Evolutionary conservation across 2,888 invertebrate species (phyloP).

Genomic region (Aelia acuminata): DNA sequence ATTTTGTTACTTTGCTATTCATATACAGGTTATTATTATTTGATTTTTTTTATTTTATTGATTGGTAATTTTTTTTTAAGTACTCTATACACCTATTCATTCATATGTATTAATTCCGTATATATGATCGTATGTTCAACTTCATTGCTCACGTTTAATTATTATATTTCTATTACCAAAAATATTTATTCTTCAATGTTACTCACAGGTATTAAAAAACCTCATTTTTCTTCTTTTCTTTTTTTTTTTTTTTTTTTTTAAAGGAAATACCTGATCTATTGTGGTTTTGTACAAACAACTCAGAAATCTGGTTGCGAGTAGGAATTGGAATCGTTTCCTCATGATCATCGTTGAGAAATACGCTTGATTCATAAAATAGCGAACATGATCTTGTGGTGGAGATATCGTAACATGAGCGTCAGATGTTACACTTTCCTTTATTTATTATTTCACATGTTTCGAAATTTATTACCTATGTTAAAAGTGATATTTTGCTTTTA

Average conservation of each 20-base stretch:
- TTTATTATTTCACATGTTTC: conserved; percentile 16
- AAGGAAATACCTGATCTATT: neutral
- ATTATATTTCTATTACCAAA: neutral
- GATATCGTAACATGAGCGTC: conserved; percentile 23
- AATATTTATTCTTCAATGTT: neutral
- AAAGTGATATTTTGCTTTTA: too few relatives aligned
- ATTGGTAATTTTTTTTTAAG: too few relatives aligned
- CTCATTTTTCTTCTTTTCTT: too few relatives aligned
- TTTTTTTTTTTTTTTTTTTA: too few relatives aligned
- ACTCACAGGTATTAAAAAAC: neutral
- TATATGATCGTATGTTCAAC: too few relatives aligned
- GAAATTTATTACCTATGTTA: too few relatives aligned
- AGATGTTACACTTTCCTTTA: conserved; percentile 38
- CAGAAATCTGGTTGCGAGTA: conserved; percentile 11
- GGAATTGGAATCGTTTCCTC: conserved; percentile 29
- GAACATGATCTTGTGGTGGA: conserved; percentile 25
- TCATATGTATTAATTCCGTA: too few relatives aligned
- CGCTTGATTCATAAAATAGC: conserved; percentile 37
- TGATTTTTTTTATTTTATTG: too few relatives aligned
- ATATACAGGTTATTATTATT: too few relatives aligned
- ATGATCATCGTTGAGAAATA: conserved; percentile 11
- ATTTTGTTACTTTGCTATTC: too few relatives aligned
- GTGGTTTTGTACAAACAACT: conserved; percentile 6
- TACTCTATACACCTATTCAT: too few relatives aligned
- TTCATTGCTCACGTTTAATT: too few relatives aligned